phyloP scores from a whole-genome alignment of 1,140 invertebrate genomes.

The Melitaea cinxia region DNA sequence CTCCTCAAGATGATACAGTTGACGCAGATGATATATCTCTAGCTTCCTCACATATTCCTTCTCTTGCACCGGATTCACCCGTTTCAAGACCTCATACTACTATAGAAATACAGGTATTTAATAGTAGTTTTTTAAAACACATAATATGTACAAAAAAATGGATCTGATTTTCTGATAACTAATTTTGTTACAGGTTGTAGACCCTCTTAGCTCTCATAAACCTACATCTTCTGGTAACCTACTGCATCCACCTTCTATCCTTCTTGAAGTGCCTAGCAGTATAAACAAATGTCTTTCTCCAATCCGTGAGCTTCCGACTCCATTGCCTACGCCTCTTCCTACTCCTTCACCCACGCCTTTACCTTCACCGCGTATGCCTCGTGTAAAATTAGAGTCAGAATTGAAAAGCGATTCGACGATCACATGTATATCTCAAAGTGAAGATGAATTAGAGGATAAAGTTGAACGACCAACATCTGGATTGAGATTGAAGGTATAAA shows the following conservation, averaged over 20 bases:
- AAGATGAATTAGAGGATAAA: conserved; percentile 72
- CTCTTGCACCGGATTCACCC: conserved; percentile 83
- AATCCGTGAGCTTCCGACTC: conserved; percentile 87
- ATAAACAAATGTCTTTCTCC: conserved; percentile 88
- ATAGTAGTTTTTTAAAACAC: too few relatives aligned
- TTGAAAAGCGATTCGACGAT: conserved; percentile 59
- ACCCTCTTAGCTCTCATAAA: conserved; percentile 85
- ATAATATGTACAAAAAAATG: too few relatives aligned
- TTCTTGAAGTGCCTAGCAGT: conserved; percentile 86
- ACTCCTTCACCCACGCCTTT: conserved; percentile 87
- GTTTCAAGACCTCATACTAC: conserved; percentile 73
- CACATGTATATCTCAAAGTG: conserved; percentile 67
- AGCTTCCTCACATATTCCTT: conserved; percentile 83
- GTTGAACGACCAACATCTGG: conserved; percentile 57
- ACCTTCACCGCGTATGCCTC: conserved; percentile 69
- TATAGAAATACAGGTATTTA: conserved; percentile 83
- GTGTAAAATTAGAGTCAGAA: conserved; percentile 66
- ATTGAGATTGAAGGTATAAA: conserved; percentile 67
- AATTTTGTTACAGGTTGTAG: conserved; percentile 79
- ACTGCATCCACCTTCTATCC: conserved; percentile 85
- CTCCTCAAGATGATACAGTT: conserved; percentile 85
- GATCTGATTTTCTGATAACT: too few relatives aligned
- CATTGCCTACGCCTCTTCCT: conserved; percentile 85
- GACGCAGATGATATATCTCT: conserved; percentile 85
- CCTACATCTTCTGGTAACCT: conserved; percentile 80